Evolutionary conservation across 2,113 vertebrate species (phyloP), one percentile per base, ranked within the genome.

Genomic region (Cardinalis cardinalis): DNA sequence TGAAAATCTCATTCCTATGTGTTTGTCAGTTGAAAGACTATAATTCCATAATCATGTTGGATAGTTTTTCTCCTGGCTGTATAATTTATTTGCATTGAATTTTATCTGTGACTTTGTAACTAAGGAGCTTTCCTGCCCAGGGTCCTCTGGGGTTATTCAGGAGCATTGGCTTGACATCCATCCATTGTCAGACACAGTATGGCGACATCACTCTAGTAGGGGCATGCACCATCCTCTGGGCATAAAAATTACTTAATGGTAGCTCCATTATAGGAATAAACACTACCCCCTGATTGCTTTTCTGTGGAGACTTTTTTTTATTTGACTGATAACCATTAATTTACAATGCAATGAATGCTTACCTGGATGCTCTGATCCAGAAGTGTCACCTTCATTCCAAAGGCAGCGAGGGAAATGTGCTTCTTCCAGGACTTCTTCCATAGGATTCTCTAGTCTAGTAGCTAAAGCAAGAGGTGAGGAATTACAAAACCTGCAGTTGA

Each of bases 211-310:
- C 70, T 82, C 36, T 70, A 88, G 90, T 8, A 76, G 46, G 65
- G 76, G 82, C 59, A 76, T 26, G 59, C 70, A 92, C 60, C 51
- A 36, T 77, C 11, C 56, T 93, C 96, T 61, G 56, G 68, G 91
- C 59, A 78, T 92, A 89, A 87, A 96, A 79, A 44, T 71, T 17
- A 9, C 91, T 94, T 93, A 89, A 94, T 83, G 75, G 77, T 38
- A 80, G 76, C 61, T 79, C 60, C 34, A 3, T 84, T 92, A 53
- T 40, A 76, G 89, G 90, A 96, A 88, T 20, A 94, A 94, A 87
- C 66, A 69, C 71, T 74, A 82, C 70, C 92, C 95, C 82, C 85
- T 90, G 75, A 66, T 41, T 56, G 34, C 46, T 82, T 32, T 71
- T 92, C 89, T 85, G 14, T 12, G n/a, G 63, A 29, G 72, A 52